Conservation (phyloP, 2,888 invertebrate genomes). For the Cephus rjabovi region DNA sequence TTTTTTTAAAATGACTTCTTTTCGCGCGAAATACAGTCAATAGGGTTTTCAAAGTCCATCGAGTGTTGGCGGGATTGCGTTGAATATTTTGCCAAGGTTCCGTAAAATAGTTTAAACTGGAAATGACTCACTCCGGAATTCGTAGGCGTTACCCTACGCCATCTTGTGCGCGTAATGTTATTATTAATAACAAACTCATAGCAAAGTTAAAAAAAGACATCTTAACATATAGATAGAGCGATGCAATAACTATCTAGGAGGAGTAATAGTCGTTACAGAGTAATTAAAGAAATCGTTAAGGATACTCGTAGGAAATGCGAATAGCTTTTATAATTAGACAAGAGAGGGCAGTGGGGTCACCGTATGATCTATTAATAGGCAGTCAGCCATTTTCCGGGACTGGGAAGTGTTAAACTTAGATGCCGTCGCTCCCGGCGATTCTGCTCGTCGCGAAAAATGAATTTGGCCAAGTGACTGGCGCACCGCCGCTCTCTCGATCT, state of each 20-base stretch:
- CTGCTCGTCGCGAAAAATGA: constrained; percentile 34
- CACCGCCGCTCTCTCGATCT: not conserved
- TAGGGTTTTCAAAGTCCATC: not conserved
- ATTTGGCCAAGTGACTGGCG: constrained; percentile 12
- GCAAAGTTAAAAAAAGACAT: not conserved
- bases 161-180: not conserved
- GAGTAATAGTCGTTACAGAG: not conserved
- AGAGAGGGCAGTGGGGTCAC: constrained; percentile 46
- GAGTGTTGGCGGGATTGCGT: not conserved
- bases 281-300: not conserved
- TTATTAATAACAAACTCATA: not conserved
- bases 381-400: constrained; percentile 59
- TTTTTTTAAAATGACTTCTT: not conserved
- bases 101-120: not conserved
- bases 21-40: not conserved
- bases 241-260: not conserved
- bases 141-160: not conserved
- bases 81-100: not conserved
- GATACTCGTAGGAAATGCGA: constrained; percentile 7
- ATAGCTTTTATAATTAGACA: constrained; percentile 13
- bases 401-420: constrained; percentile 56
- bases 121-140: not conserved
- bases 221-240: not conserved
- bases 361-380: constrained; percentile 55
- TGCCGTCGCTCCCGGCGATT: constrained; percentile 41